A percentile compares a stretch with the other conserved stretches of the same genome.
These are phyloP conservation scores for Entomyzon cyanotis DNA, from an alignment of 2,113 vertebrate species.

Conservation along the genomic window DNA sequence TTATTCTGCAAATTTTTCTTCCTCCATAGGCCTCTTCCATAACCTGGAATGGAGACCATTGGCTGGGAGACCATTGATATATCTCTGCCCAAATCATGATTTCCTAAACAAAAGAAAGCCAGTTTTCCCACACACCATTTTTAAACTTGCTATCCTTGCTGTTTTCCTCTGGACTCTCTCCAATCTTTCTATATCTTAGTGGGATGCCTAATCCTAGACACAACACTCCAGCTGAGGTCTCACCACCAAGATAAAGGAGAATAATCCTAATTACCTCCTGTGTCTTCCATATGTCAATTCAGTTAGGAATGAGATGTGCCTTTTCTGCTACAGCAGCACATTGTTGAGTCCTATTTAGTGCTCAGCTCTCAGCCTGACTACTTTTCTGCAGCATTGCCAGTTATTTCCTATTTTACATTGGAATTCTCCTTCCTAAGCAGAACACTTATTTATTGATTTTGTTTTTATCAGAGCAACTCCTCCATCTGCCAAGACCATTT, in stretches of 20 bases:
- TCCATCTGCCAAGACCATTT: not conserved
- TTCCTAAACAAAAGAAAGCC: not conserved
- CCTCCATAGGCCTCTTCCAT: not conserved
- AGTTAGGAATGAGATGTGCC: not conserved
- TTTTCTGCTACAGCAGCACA: not conserved
- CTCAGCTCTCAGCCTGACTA: not conserved
- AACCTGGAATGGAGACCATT: no score
- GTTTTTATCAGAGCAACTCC: not conserved
- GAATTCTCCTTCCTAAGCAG: not conserved
- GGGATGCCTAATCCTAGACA: not conserved
- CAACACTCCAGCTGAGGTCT: not conserved
- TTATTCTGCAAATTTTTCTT: not conserved
- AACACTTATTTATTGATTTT: not conserved
- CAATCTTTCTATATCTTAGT: not conserved
- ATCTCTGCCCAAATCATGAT: not conserved
- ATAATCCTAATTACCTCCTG: not conserved
- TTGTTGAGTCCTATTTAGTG: not conserved
- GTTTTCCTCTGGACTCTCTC: not conserved
- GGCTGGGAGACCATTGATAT: not conserved
- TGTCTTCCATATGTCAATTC: conserved; percentile 1
- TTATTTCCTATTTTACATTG: not conserved
- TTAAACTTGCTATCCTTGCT: not conserved
- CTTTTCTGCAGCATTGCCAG: not conserved
- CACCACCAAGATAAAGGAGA: not conserved
- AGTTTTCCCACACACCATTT: not conserved